These are phyloP conservation scores for Atethmia centrago DNA, from an alignment of 2,888 invertebrate species.

Conservation along the genomic window DNA sequence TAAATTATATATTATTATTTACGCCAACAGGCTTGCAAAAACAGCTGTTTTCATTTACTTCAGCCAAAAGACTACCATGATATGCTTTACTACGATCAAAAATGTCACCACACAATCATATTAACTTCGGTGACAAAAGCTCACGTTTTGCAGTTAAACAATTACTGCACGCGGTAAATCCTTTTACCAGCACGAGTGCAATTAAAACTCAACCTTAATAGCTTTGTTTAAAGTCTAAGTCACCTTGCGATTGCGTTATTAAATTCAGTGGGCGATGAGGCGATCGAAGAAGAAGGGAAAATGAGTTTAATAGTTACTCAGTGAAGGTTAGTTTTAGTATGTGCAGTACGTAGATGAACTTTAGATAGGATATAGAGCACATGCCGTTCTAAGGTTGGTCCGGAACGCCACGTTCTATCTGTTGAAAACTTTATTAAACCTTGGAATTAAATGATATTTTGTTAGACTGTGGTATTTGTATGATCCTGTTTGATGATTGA, in stretches of 20 bases:
- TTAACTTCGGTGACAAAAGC: constrained; percentile 64
- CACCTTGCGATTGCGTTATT: not conserved
- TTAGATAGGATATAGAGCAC: constrained; percentile 74
- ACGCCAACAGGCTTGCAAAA: no score
- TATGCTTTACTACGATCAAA: constrained; percentile 40
- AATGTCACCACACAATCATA: constrained; percentile 60
- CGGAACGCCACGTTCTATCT: constrained; percentile 63
- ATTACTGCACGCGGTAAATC: constrained; percentile 59
- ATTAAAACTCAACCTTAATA: constrained; percentile 3
- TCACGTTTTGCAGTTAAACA: constrained; percentile 66
- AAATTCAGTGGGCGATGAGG: not conserved
- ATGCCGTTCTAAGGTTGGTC: constrained; percentile 68
- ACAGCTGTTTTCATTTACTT: no score
- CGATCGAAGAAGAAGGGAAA: not conserved
- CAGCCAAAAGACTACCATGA: not conserved
- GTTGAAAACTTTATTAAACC: constrained; percentile 62
- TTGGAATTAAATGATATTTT: constrained; percentile 58
- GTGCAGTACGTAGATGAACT: constrained; percentile 53
- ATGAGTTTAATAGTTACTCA: accelerated
- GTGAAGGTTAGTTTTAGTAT: constrained; percentile 27
- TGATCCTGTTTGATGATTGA: constrained; percentile 24
- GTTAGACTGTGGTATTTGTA: constrained; percentile 45
- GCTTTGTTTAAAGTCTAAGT: not conserved
- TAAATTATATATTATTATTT: no score
- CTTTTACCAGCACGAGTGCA: constrained; percentile 50